phyloP scores from a whole-genome alignment of 2,888 invertebrate genomes.

The Lepidonotus clava region DNA sequence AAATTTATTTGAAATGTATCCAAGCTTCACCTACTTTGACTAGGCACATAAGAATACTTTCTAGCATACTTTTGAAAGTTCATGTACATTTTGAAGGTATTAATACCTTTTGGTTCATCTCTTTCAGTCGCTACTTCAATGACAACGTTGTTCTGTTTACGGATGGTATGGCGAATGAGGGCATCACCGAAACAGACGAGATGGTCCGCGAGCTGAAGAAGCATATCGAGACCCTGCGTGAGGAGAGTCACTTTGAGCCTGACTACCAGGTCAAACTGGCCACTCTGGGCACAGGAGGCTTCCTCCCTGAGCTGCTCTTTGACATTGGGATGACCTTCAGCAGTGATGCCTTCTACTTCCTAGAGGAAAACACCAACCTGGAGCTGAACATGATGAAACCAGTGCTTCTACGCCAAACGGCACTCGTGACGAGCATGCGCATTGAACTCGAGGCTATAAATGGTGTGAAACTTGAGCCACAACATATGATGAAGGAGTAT shows the following conservation, averaged over 20 bases:
- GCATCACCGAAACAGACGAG: constrained; percentile 68
- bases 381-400: constrained; percentile 74
- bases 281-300: constrained; percentile 72
- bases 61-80: no score
- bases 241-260: constrained; percentile 66
- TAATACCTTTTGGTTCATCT: not conserved
- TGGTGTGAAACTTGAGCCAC: constrained; percentile 58
- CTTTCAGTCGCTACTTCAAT: constrained; percentile 64
- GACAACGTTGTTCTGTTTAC: constrained; percentile 75
- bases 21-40: constrained; percentile 23
- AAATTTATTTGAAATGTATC: not conserved
- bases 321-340: constrained; percentile 73
- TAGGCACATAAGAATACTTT: not conserved
- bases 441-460: constrained; percentile 63
- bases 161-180: constrained; percentile 76
- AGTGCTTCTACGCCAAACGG: constrained; percentile 70
- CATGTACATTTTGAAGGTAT: not conserved
- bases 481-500: constrained; percentile 57
- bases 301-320: constrained; percentile 72
- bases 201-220: constrained; percentile 71
- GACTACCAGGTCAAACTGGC: constrained; percentile 75
- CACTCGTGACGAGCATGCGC: constrained; percentile 72
- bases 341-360: constrained; percentile 75
- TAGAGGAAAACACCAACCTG: constrained; percentile 69
- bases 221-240: constrained; percentile 68